Percentiles rank a stretch among this genome's conserved stretches.
phyloP scores from a whole-genome alignment of 1,140 invertebrate genomes.

The Bombus confusus region DNA sequence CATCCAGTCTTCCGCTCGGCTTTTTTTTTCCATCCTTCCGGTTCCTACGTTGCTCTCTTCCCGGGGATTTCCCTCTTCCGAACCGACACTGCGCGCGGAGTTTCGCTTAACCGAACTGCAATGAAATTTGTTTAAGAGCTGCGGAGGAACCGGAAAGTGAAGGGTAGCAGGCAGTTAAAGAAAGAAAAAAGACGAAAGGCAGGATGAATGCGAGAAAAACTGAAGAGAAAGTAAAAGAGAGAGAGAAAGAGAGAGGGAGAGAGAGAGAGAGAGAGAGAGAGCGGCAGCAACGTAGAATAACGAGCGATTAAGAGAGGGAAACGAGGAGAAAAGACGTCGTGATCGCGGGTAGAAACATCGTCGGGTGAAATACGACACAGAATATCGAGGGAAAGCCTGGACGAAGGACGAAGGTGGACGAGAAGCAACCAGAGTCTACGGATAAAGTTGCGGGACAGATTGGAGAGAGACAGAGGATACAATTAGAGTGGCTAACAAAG shows the following conservation, averaged over 20 bases:
- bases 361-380: neutral
- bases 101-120: constrained; percentile 44
- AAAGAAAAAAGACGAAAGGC: constrained; percentile 4
- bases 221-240: neutral
- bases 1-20: neutral
- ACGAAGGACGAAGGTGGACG: neutral
- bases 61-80: constrained; percentile 29
- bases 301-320: constrained; percentile 27
- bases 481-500: constrained; percentile 35
- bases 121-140: constrained; percentile 61
- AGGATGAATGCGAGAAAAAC: neutral
- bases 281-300: constrained; percentile 31
- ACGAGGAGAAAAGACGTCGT: neutral
- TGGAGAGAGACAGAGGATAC: neutral
- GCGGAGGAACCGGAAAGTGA: constrained; percentile 5
- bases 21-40: constrained; percentile 17
- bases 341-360: neutral
- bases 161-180: neutral
- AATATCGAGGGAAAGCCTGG: neutral
- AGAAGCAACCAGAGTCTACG: neutral
- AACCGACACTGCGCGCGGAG: constrained; percentile 41
- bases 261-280: neutral
- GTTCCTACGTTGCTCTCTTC: constrained; percentile 27
- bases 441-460: neutral
- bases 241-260: neutral